Evolutionary conservation across 1,140 invertebrate genomes (phyloP).

Genomic region (Drosophila sp.): DNA sequence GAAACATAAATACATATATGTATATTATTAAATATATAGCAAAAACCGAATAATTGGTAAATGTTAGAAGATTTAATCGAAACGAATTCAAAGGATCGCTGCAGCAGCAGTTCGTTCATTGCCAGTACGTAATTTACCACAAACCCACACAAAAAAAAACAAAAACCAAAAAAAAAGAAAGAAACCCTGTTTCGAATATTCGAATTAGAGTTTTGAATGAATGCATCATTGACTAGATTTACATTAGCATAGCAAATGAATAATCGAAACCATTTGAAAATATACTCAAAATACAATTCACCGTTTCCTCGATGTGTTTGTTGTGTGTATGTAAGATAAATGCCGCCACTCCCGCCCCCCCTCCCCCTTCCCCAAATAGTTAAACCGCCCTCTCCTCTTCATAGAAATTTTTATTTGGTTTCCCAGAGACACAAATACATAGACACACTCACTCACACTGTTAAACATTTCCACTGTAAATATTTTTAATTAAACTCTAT

Average conservation of each 20-base stretch:
- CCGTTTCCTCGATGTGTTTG: slow-evolving; percentile 61
- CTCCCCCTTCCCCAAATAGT: neutral
- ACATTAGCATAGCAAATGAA: slow-evolving; percentile 42
- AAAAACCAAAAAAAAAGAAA: slow-evolving; percentile 28
- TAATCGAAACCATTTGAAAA: slow-evolving; percentile 14
- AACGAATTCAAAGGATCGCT: slow-evolving; percentile 9
- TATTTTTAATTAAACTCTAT: slow-evolving; percentile 66
- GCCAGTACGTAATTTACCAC: slow-evolving; percentile 52
- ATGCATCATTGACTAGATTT: slow-evolving; percentile 28
- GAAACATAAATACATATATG: neutral
- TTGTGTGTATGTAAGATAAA: slow-evolving; percentile 12
- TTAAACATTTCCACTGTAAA: slow-evolving; percentile 76
- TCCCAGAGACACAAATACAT: slow-evolving; percentile 23
- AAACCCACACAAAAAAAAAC: slow-evolving; percentile 20
- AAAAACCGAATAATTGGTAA: slow-evolving; percentile 37
- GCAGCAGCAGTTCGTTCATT: slow-evolving; percentile 47
- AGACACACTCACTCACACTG: slow-evolving; percentile 33
- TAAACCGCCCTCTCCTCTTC: slow-evolving; percentile 21
- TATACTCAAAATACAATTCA: slow-evolving; percentile 35
- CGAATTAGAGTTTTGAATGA: slow-evolving; percentile 67
- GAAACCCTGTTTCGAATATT: slow-evolving; percentile 56
- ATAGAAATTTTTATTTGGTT: slow-evolving; percentile 45
- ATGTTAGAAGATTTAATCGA: slow-evolving; percentile 49
- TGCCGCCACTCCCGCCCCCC: neutral
- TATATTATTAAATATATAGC: neutral